Conservation (phyloP, 2,113 vertebrate genomes). For the Passer montanus region DNA sequence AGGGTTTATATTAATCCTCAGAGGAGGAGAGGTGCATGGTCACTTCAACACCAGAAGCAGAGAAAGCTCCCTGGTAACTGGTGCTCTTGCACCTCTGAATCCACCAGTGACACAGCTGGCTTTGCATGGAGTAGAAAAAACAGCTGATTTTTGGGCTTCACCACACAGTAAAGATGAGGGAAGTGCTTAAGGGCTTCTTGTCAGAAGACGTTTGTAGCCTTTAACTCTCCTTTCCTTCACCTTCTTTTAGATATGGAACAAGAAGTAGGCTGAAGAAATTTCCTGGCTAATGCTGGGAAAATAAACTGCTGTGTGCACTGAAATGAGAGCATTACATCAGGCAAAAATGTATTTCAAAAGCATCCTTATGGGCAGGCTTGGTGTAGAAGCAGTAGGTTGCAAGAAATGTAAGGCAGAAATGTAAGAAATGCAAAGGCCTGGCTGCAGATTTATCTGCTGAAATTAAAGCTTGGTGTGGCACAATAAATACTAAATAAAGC, state of each 20-base stretch:
- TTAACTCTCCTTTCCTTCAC: neutral
- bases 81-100: neutral
- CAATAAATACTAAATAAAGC: neutral
- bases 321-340: neutral
- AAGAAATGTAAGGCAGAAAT: neutral
- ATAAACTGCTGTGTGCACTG: neutral
- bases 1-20: neutral
- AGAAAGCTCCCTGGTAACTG: neutral
- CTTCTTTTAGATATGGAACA: neutral
- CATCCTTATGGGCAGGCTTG: neutral
- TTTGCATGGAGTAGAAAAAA: neutral
- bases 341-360: neutral
- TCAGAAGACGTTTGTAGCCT: neutral
- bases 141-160: neutral
- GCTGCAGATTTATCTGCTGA: neutral
- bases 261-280: neutral
- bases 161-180: neutral
- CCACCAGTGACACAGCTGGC: neutral
- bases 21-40: neutral
- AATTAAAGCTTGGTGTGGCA: neutral
- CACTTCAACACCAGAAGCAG: neutral
- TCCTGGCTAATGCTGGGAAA: neutral
- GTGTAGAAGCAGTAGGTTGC: neutral
- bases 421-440: neutral
- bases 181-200: neutral